These are phyloP conservation scores for Drosophila oshimai DNA, from an alignment of 1,140 invertebrate genomes.

Conservation along the genomic window DNA sequence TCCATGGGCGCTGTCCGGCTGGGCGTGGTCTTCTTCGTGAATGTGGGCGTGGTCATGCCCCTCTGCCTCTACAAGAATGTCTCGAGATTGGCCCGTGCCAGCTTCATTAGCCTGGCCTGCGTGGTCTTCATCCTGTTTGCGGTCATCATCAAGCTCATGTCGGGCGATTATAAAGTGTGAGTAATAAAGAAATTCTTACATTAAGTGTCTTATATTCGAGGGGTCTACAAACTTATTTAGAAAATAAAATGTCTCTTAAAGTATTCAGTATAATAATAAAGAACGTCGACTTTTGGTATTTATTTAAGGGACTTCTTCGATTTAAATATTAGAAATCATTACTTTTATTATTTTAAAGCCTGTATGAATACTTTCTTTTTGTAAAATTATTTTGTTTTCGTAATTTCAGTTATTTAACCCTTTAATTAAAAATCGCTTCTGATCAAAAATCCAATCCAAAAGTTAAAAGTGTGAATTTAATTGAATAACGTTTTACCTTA, in stretches of 20 bases:
- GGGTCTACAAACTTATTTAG: too few relatives aligned
- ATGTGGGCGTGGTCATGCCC: slow-evolving; percentile 89
- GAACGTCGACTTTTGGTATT: too few relatives aligned
- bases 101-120: slow-evolving; percentile 90
- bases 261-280: too few relatives aligned
- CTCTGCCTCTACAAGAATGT: slow-evolving; percentile 93
- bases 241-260: too few relatives aligned
- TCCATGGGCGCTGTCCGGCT: slow-evolving; percentile 86
- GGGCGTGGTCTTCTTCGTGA: slow-evolving; percentile 90
- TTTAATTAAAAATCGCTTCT: neutral
- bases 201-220: too few relatives aligned
- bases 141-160: slow-evolving; percentile 84
- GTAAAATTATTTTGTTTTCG: too few relatives aligned
- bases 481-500: neutral
- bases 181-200: slow-evolving; percentile 26
- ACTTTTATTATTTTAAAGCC: too few relatives aligned
- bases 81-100: slow-evolving; percentile 90
- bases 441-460: neutral
- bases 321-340: too few relatives aligned
- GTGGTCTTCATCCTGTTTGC: slow-evolving; percentile 89
- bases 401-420: too few relatives aligned
- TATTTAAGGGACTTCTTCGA: too few relatives aligned
- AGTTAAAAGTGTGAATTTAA: neutral
- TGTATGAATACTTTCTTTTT: too few relatives aligned
- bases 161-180: slow-evolving; percentile 85